Evolutionary conservation across 1,140 invertebrate genomes (phyloP).

Genomic region (Mamestra configurata): DNA sequence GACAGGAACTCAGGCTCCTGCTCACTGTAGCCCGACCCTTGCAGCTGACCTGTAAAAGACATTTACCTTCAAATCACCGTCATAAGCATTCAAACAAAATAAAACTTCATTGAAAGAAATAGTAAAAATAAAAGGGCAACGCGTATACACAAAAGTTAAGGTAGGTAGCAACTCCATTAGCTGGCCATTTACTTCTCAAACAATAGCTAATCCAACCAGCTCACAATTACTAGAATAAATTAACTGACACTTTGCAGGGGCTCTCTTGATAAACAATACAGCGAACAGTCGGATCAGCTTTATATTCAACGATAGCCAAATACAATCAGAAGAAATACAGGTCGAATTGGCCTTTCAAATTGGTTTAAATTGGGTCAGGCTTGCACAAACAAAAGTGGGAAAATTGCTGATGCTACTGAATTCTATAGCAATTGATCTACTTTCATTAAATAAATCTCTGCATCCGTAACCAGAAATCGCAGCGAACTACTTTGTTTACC

Average conservation of each 20-base stretch:
- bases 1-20: slow-evolving; percentile 93
- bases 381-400: slow-evolving; percentile 74
- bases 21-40: slow-evolving; percentile 80
- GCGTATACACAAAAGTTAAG: neutral
- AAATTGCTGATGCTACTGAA: slow-evolving; percentile 69
- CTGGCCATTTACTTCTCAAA: slow-evolving; percentile 23
- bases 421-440: slow-evolving; percentile 57
- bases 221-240: slow-evolving; percentile 51
- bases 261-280: slow-evolving; percentile 56
- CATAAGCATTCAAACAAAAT: neutral
- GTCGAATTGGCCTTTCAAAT: slow-evolving; percentile 80
- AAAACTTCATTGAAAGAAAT: neutral
- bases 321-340: slow-evolving; percentile 78
- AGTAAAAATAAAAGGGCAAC: neutral
- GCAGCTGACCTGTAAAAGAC: slow-evolving; percentile 76
- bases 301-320: slow-evolving; percentile 73
- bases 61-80: neutral
- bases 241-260: slow-evolving; percentile 46
- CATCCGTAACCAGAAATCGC: slow-evolving; percentile 47
- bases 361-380: slow-evolving; percentile 77
- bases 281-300: slow-evolving; percentile 63
- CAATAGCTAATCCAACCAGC: slow-evolving; percentile 15
- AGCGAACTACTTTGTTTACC: slow-evolving; percentile 42
- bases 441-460: slow-evolving; percentile 60
- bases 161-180: neutral